Evolutionary conservation across 2,888 invertebrate species (phyloP), one percentile per base, ranked within the genome.

Genomic region (Caenorhabditis sp.): DNA sequence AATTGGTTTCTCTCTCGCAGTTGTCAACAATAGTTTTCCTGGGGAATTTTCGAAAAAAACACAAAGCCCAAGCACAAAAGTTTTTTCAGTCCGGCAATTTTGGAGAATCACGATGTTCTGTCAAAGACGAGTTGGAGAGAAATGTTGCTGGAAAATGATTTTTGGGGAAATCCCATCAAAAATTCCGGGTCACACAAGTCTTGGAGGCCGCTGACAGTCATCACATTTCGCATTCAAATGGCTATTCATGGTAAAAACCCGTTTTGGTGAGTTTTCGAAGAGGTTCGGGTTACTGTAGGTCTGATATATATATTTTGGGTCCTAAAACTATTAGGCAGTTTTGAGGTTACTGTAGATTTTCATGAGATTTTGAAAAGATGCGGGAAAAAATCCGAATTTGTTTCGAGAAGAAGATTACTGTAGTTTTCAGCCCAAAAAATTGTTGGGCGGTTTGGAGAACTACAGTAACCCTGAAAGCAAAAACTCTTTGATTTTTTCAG

Each of bases 181-280:
- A 94, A 95, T 90, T 92, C 92, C 78, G 96, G 96, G 62, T 95
- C 95, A 17, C 97, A 97, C 90, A 97, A 97, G 87, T 96, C 96
- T 66, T 97, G 95, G 90, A 91, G 97, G 43, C 97, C 97, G 61
- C 91, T 97, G 84, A 93, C 93, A 88, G 93, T 94, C 79, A 92
- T 94, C 77, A 92, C 94, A 81, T 95, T 94, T 90, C 92, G 95
- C 83, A 90, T 94, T 80, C 95, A 95, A 90, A 92, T 93, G 89
- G 92, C 92, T 89, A 90, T 93, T 74, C 91, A 92, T 82, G 88
- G 87, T 26, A 81, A 78, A 65, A 70, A 78, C 27, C 75, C 80
- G 6, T 58, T 57, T 36, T 66, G 62, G 81, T 81, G 37, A 75
- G 75, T 24, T 37, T 36, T n/a, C n/a, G n/a, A n/a, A n/a, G n/a